Conservation (phyloP, 2,113 vertebrate genomes). For the Ranitomeya imitator region DNA sequence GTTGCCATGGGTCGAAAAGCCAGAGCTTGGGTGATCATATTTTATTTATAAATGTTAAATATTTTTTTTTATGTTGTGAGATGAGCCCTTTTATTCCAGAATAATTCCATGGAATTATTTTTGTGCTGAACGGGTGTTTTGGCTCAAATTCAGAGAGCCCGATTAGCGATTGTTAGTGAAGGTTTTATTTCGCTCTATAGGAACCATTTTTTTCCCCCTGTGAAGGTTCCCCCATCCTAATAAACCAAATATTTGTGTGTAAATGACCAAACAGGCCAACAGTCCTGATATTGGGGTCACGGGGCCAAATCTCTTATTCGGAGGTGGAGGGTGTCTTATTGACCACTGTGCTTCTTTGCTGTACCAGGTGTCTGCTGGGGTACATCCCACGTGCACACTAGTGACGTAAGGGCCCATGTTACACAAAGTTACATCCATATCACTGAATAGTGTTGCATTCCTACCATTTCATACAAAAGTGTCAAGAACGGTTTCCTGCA, state of each 20-base stretch:
- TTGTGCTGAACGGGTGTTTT: too few species aligned
- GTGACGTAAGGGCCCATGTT: not conserved
- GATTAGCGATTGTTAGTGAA: not conserved
- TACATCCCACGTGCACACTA: slow-evolving; percentile 8
- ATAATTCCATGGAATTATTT: too few species aligned
- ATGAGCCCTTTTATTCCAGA: too few species aligned
- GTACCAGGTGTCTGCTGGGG: not conserved
- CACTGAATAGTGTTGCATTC: not conserved
- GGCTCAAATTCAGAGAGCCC: too few species aligned
- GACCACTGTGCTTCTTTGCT: not conserved
- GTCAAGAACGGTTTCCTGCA: not conserved
- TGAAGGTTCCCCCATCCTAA: not conserved
- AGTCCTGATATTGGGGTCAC: not conserved
- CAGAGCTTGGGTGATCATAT: too few species aligned
- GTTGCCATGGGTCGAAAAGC: too few species aligned
- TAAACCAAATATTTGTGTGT: not conserved
- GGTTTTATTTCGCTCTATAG: not conserved
- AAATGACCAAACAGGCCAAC: not conserved
- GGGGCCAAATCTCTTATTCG: not conserved
- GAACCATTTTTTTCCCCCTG: not conserved
- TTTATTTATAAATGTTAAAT: too few species aligned
- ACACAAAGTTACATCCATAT: not conserved
- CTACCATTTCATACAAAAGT: not conserved
- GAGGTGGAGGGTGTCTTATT: not conserved
- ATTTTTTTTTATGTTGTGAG: too few species aligned